phyloP scores from a whole-genome alignment of 2,113 vertebrate genomes.

The Cynoglossus semilaevis region DNA sequence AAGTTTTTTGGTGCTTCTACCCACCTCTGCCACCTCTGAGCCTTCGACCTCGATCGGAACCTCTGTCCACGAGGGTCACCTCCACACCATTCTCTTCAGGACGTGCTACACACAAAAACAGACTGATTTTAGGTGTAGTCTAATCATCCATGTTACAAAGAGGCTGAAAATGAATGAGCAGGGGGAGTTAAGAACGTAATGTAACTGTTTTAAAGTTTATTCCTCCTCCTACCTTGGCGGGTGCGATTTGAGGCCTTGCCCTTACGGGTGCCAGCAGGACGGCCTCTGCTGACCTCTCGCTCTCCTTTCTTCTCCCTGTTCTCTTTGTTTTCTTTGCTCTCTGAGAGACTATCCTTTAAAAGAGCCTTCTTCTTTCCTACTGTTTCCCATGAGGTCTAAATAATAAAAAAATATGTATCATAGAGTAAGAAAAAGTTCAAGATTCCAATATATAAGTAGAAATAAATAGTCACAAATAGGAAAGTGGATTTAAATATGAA shows the following conservation, averaged over 20 bases:
- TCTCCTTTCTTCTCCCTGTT: conserved; percentile 89
- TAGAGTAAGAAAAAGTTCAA: background rate
- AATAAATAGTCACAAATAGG: background rate
- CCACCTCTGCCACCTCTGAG: conserved; percentile 85
- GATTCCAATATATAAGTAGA: background rate
- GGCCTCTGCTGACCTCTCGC: conserved; percentile 83
- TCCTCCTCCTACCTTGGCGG: conserved; percentile 77
- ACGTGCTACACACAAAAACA: conserved; percentile 70
- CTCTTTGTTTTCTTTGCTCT: conserved; percentile 91
- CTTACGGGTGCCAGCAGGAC: conserved; percentile 80
- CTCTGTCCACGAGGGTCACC: conserved; percentile 80
- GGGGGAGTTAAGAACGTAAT: background rate
- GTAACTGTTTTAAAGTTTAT: background rate
- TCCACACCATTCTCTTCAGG: conserved; percentile 94
- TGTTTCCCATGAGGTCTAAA: conserved; percentile 94
- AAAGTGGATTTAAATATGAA: background rate
- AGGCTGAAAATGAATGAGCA: too few species aligned
- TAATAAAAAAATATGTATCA: background rate
- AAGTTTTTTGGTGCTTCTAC: background rate
- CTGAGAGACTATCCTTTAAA: conserved; percentile 84
- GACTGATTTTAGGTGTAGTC: background rate
- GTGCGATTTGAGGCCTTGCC: conserved; percentile 83
- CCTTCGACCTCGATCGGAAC: conserved; percentile 85
- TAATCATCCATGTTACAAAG: too few species aligned
- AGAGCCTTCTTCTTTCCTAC: conserved; percentile 95